Evolutionary conservation across 2,113 vertebrate species (phyloP), one percentile per base, ranked within the genome.

Genomic region (Cebidichthys violaceus): DNA sequence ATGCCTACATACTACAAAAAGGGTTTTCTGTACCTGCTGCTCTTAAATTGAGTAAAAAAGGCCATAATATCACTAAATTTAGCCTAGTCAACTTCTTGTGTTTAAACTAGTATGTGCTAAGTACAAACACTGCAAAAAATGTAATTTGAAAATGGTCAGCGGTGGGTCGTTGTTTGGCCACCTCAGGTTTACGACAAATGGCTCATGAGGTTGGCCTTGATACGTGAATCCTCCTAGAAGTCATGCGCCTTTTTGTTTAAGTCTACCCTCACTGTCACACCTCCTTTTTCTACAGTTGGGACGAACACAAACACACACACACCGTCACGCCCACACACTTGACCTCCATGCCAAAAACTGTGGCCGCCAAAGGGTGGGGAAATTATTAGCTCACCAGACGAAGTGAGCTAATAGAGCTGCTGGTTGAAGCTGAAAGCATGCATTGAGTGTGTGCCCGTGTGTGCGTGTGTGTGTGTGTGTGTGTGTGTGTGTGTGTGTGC

Each of bases 381-480:
- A 7, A 52, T 52, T 24, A 24, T 55, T 55, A n/a, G n/a, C n/a
- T n/a, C n/a, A 24, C 54, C 10, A 52, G 54, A 24, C 52, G 10
- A 10, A 24, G 57, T 7, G 27, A 60, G 57, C 15, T 60, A 5
- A 60, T 8, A 59, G 15, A 59, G 57, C 57, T 59, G 14, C 55
- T 29, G 27, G 55, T 27, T 15, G 29, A 15, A 33, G 57, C 27
- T 0, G 35, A 67, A 79, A 60, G 71, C 1, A 39, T 69, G 79
- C n/a, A 75, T 76, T 8, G 33, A 59, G 37, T 60, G 64, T 33
- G 33, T 80, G 20, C 77, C n/a, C 73, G 50, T 80, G 20, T 80
- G 29, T 78, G 50, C 75, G n/a, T 80, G 27, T 78, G 52, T 81
- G n/a, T 81, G 24, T 78, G 43, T 78, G n/a, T 78, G 29, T 78